Evolutionary conservation across 2,888 invertebrate species (phyloP).

Genomic region (Volucella inanis): DNA sequence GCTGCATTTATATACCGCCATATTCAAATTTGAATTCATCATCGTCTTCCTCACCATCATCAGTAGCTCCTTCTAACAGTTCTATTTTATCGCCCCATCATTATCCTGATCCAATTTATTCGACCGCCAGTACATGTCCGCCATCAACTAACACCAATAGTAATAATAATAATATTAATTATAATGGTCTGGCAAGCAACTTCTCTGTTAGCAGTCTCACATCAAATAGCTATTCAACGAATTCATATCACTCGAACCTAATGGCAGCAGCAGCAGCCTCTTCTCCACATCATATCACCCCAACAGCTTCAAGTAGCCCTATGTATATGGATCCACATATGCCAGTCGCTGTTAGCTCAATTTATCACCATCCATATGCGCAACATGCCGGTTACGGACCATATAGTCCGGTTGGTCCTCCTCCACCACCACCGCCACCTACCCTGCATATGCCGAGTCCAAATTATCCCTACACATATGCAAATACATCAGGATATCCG

Average conservation of each 20-base stretch:
- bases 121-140: slow-evolving; percentile 57
- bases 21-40: slow-evolving; percentile 64
- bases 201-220: slow-evolving; percentile 84
- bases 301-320: slow-evolving; percentile 77
- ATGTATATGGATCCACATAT: slow-evolving; percentile 84
- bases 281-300: slow-evolving; percentile 77
- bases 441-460: slow-evolving; percentile 88
- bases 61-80: slow-evolving; percentile 56
- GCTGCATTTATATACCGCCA: slow-evolving; percentile 61
- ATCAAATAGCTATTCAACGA: slow-evolving; percentile 78
- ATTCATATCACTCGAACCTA: slow-evolving; percentile 82
- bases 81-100: slow-evolving; percentile 49
- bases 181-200: slow-evolving; percentile 79
- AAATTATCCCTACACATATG: slow-evolving; percentile 86
- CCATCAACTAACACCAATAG: slow-evolving; percentile 52
- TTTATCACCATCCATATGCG: slow-evolving; percentile 82
- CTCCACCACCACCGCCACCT: slow-evolving; percentile 82
- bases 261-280: slow-evolving; percentile 81
- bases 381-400: slow-evolving; percentile 77
- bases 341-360: slow-evolving; percentile 83
- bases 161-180: slow-evolving; percentile 53
- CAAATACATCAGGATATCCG: slow-evolving; percentile 76
- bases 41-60: slow-evolving; percentile 58
- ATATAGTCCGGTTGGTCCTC: slow-evolving; percentile 79
- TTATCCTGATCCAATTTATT: slow-evolving; percentile 64